These are phyloP conservation scores for Megaceryle alcyon DNA, from an alignment of 2,797 vertebrate genomes.

Conservation along the genomic window DNA sequence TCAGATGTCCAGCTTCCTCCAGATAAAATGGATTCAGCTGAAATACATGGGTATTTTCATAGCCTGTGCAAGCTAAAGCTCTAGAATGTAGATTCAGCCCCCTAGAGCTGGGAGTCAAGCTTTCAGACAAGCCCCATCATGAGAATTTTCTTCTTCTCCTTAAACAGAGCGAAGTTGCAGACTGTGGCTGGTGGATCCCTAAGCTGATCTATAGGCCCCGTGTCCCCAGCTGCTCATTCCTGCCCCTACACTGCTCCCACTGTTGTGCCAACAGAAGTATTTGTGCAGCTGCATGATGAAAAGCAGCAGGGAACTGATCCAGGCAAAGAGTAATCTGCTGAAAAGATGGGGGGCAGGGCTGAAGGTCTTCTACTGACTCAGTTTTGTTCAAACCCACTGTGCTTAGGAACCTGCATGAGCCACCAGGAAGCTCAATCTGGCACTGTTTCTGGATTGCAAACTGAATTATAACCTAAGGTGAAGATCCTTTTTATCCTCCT, in stretches of 20 bases:
- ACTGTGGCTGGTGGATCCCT: background rate
- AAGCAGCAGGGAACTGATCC: constrained; percentile 47
- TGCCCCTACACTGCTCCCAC: constrained; percentile 14
- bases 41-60: background rate
- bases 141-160: background rate
- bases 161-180: background rate
- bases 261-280: constrained; percentile 42
- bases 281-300: constrained; percentile 47
- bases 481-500: constrained; percentile 47
- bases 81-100: background rate
- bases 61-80: background rate
- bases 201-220: background rate
- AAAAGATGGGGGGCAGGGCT: background rate
- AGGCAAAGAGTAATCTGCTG: constrained; percentile 32
- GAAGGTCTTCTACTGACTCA: background rate
- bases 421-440: constrained; percentile 45
- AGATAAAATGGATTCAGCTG: background rate
- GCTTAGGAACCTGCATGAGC: background rate
- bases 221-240: constrained; percentile 21
- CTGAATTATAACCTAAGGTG: constrained; percentile 34
- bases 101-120: background rate
- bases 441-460: background rate
- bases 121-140: background rate
- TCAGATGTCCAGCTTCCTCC: background rate
- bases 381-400: constrained; percentile 15